Base-by-base conservation (phyloP, 2,113 vertebrate genomes). In the Passer domesticus region DNA sequence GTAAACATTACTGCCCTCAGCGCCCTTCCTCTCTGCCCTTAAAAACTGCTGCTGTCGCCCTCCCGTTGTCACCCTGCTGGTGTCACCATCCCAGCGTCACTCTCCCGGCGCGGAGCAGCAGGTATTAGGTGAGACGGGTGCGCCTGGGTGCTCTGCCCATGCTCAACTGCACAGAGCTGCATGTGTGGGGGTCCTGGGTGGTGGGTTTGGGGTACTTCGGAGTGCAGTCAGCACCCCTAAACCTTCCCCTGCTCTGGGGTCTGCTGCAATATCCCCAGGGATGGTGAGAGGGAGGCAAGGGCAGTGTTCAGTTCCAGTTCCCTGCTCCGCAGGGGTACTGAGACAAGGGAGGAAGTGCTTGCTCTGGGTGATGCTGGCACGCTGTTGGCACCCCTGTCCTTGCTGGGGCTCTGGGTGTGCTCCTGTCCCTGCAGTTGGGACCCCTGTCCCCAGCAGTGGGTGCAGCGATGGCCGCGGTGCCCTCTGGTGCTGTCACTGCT, bases 381-480 rank as follows among this genome's bases (percentile, higher is more conserved):
- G 1, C 11, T 10, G 27, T 55, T 21, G n/a, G 15, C 8, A 15
- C 10, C 41, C 10, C 6, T 37, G 25, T 3, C 35, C 10, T 49
- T 52, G 2, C 14, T 3, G 6, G n/a, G 15, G 30, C 11, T 27
- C 41, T 75, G 28, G 4, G 9, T 60, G 24, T 47, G 39, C 78
- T 60, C 62, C 28, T 60, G 46, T 68, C 15, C 44, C 43, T 0
- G 0, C 43, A 18, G 30, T 0, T 41, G 35, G 37, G 37, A 19
- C 18, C 17, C 7, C 9, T 39, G 13, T 67, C 2, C 11, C 6
- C 55, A 69, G 17, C 2, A 0, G 31, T 31, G 41, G 3, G 17
- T 43, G 25, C 21, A 49, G 21, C 0, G 0, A 27, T 47, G 30
- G 30, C 7, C 0, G 2, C 0, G 0, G 16, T 31, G 47, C 55